A percentile compares a stretch with the other conserved stretches of the same genome.
These are phyloP conservation scores for Plebejus anna DNA, from an alignment of 2,888 invertebrate species.

Conservation along the genomic window DNA sequence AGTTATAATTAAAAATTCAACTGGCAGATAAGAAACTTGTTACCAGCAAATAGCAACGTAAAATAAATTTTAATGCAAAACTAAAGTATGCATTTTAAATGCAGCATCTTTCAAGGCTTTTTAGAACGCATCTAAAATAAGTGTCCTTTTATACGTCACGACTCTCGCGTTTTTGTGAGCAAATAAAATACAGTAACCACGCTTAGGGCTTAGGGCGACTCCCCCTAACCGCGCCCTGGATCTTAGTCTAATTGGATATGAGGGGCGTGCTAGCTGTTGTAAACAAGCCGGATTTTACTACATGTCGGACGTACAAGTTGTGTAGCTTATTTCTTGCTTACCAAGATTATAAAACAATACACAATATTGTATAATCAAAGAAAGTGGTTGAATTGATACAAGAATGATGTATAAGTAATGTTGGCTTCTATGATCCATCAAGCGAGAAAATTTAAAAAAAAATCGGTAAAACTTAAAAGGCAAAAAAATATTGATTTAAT, in stretches of 20 bases:
- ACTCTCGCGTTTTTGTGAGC: neutral
- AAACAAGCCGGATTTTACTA: slow-evolving; percentile 13
- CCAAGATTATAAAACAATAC: too few species aligned
- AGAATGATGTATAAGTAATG: too few species aligned
- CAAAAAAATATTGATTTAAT: too few species aligned
- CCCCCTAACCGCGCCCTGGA: slow-evolving; percentile 22
- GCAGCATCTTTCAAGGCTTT: neutral
- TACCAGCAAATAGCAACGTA: too few species aligned
- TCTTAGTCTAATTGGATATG: slow-evolving; percentile 26
- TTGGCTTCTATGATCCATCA: too few species aligned
- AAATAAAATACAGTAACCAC: neutral
- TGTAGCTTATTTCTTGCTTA: neutral
- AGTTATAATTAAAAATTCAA: too few species aligned
- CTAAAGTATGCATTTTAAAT: neutral
- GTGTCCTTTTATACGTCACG: neutral
- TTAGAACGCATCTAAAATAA: too few species aligned
- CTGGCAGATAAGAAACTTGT: too few species aligned
- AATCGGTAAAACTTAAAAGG: too few species aligned
- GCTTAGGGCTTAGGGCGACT: slow-evolving; percentile 16
- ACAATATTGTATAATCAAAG: too few species aligned
- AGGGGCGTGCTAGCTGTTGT: slow-evolving; percentile 18
- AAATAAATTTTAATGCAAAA: neutral
- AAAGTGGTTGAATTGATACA: too few species aligned
- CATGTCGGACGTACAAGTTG: neutral
- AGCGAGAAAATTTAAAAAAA: too few species aligned